Evolutionary conservation across 2,888 invertebrate genomes (phyloP), one percentile per base, ranked within the genome.

Genomic region (Drosophila pegasa): DNA sequence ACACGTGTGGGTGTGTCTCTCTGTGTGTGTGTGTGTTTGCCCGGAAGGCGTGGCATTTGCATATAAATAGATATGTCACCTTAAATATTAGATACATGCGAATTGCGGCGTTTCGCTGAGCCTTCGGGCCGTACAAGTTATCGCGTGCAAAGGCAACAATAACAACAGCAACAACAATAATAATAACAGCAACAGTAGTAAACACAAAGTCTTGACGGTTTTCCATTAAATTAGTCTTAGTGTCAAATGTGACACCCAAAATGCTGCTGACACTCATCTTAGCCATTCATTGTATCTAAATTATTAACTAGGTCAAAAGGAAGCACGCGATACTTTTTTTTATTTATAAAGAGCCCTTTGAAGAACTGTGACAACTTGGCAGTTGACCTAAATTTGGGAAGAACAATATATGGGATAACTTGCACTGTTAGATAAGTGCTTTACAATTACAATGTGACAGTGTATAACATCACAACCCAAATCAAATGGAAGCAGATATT

Each of bases 61-160:
- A 83, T 83, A 88, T 86, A 86, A 88, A 83, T 83, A 83, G 88
- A 83, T 83, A 68, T 87, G 80, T 83, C 80, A 77, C 80, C 77
- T 64, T 71, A 76, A 86, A 80, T 80, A 86, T 86, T 67, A 88
- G 52, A 68, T 67, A 71, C 79, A 69, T 67, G 66, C 54, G 64
- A 58, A 45, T 65, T 55, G 59, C 45, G 70, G 35, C 56, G 48
- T 41, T 41, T 35, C 48, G 38, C 67, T 37, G 14, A 52, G 27
- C 60, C 59, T 25, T 14, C 8, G 14, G 52, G 25, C 41, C 37
- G 22, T n/a, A 35, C 35, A 54, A 31, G 33, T 50, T 43, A 10
- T 56, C 51, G 70, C 81, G 74, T 80, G 87, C 45, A 10, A n/a
- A 57, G 22, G 35, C 33, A 45, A 55, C 41, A 31, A 45, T 14